A percentile compares a stretch with the other conserved stretches of the same genome.
Conservation (phyloP, 2,888 invertebrate genomes). For the Tenthredo notha region DNA sequence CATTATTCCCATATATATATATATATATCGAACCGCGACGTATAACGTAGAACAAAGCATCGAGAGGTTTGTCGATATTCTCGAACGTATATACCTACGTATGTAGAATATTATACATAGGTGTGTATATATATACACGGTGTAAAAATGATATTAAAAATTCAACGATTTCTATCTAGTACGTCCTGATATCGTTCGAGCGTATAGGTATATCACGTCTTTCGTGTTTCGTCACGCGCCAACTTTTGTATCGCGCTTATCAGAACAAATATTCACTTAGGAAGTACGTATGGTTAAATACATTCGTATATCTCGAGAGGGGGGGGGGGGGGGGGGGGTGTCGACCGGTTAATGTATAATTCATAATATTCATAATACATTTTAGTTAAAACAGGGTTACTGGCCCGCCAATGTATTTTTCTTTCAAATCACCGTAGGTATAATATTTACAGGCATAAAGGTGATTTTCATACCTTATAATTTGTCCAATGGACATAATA, state of each 20-base stretch:
- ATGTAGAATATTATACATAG: background rate
- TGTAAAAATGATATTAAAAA: background rate
- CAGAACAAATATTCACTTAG: slow-evolving; percentile 38
- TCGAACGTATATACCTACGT: background rate
- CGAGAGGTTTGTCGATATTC: slow-evolving; percentile 17
- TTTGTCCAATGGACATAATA: background rate
- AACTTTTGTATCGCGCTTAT: slow-evolving; percentile 32
- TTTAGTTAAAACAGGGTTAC: slow-evolving; percentile 25
- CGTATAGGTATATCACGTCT: background rate
- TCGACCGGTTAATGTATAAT: slow-evolving; percentile 7
- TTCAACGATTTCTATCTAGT: slow-evolving; percentile 26
- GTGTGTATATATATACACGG: background rate
- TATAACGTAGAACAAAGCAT: slow-evolving; percentile 14
- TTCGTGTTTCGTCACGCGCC: slow-evolving; percentile 39
- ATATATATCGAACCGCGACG: slow-evolving; percentile 10
- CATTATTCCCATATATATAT: background rate
- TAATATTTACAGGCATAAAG: background rate
- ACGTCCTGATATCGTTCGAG: background rate
- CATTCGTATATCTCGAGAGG: background rate
- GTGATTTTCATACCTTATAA: background rate
- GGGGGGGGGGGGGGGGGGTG: too few species aligned
- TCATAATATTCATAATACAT: background rate
- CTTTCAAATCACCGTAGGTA: background rate
- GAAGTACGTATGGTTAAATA: background rate
- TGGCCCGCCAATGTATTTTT: background rate